Conservation (phyloP, 2,113 vertebrate genomes). For the Callorhinus ursinus region DNA sequence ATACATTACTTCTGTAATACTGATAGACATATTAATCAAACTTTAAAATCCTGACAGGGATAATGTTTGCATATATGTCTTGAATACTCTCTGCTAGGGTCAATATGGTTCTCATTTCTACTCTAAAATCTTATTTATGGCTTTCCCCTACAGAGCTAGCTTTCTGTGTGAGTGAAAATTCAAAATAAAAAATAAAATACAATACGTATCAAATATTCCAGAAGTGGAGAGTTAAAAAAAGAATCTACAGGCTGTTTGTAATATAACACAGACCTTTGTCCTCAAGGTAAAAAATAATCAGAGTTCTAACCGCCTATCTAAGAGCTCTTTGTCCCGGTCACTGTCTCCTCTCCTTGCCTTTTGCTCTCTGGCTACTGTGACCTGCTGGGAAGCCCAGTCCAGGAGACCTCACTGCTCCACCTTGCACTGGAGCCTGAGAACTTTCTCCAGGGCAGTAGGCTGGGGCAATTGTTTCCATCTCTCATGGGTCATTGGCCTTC, state of each 20-base stretch:
- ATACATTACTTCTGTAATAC: not conserved
- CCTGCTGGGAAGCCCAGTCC: too few relatives aligned
- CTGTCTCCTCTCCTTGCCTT: not conserved
- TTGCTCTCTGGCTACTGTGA: not conserved
- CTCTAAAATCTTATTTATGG: not conserved
- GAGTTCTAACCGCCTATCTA: not conserved
- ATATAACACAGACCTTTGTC: not conserved
- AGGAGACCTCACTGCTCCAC: too few relatives aligned
- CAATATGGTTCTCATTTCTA: constrained; percentile 50
- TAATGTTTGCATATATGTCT: not conserved
- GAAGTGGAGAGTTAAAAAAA: not conserved
- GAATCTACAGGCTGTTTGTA: constrained; percentile 8
- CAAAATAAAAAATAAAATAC: constrained; percentile 27
- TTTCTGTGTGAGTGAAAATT: constrained; percentile 29
- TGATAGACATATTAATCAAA: constrained; percentile 48
- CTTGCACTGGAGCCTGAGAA: not conserved
- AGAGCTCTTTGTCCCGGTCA: not conserved
- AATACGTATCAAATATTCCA: not conserved
- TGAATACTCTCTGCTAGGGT: not conserved
- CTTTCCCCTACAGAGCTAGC: not conserved
- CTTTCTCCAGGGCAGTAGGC: not conserved
- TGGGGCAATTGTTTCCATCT: not conserved
- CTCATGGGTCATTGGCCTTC: not conserved
- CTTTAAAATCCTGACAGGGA: constrained; percentile 57
- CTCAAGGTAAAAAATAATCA: not conserved